phyloP scores from a whole-genome alignment of 1,140 invertebrate species.

The Cyclina sinensis region DNA sequence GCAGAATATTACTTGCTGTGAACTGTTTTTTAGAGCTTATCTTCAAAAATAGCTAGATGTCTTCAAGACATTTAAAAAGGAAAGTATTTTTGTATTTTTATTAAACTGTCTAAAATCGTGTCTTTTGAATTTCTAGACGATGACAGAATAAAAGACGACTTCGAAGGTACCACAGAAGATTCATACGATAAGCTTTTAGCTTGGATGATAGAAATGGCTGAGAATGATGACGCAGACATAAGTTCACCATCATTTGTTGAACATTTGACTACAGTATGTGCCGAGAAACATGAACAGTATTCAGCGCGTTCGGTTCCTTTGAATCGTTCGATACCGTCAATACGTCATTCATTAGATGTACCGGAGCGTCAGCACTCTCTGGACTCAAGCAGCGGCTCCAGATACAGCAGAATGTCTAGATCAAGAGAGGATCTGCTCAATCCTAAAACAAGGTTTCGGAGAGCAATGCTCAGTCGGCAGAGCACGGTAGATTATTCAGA shows the following conservation, averaged over 20 bases:
- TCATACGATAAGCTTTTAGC: slow-evolving; percentile 51
- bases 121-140: not conserved
- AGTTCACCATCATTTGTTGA: slow-evolving; percentile 47
- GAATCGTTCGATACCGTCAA: not conserved
- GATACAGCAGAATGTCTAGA: slow-evolving; percentile 39
- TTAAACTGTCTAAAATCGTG: not conserved
- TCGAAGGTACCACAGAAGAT: slow-evolving; percentile 20
- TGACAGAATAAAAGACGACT: not conserved
- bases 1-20: no score
- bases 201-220: slow-evolving; percentile 57
- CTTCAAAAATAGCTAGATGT: not conserved
- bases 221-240: slow-evolving; percentile 46
- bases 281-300: slow-evolving; percentile 7
- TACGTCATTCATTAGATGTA: slow-evolving; percentile 31
- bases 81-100: no score
- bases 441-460: slow-evolving; percentile 41
- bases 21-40: no score
- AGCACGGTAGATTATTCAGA: slow-evolving; percentile 53
- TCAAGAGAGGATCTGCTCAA: slow-evolving; percentile 40
- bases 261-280: slow-evolving; percentile 48
- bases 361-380: slow-evolving; percentile 8
- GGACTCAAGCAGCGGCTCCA: slow-evolving; percentile 27
- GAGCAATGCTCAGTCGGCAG: slow-evolving; percentile 46
- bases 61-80: not conserved
- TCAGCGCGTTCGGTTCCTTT: not conserved